Evolutionary conservation across 1,140 invertebrate species (phyloP).

Genomic region (Apis mellifera): DNA sequence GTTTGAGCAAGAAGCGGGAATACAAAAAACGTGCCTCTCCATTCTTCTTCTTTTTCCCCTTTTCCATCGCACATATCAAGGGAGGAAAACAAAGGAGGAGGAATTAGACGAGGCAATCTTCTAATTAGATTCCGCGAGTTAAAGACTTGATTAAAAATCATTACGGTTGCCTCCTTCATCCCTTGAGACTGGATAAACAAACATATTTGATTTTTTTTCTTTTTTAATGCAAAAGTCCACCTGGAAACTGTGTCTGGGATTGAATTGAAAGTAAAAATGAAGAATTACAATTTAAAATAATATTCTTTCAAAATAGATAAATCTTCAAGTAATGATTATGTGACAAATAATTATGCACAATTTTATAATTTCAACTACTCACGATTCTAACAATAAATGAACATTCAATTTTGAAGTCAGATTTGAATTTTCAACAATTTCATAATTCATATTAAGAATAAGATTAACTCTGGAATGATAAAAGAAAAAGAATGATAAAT

Average conservation of each 20-base stretch:
- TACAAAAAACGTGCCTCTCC: neutral
- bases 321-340: too few species aligned
- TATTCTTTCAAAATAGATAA: too few species aligned
- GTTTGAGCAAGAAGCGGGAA: neutral
- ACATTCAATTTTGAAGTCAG: too few species aligned
- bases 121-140: conserved; percentile 5
- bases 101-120: neutral
- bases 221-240: neutral
- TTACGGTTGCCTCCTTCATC: neutral
- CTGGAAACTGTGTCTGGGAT: neutral
- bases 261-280: neutral
- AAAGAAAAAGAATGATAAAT: too few species aligned
- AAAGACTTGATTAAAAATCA: conserved; percentile 2
- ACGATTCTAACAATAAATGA: too few species aligned
- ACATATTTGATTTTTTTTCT: neutral
- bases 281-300: too few species aligned
- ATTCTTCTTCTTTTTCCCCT: neutral
- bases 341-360: too few species aligned
- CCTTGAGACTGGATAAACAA: neutral
- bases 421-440: too few species aligned
- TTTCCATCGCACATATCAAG: neutral
- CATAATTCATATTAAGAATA: too few species aligned
- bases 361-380: too few species aligned
- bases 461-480: too few species aligned
- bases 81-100: neutral